Conservation (phyloP, 2,888 invertebrate genomes). For the Tetropium fuscum region DNA sequence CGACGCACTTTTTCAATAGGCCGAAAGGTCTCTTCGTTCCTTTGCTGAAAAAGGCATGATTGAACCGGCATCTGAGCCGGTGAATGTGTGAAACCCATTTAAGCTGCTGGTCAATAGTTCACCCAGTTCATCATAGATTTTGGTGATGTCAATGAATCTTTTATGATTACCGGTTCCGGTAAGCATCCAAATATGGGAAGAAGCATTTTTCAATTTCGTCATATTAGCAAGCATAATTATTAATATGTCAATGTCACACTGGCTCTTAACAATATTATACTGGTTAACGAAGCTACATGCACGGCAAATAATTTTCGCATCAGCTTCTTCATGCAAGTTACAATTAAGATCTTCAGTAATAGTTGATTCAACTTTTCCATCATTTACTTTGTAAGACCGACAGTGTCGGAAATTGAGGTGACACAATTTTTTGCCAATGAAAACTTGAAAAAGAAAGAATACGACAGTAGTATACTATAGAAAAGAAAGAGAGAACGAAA, state of each 20-base stretch:
- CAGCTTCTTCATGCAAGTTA: not conserved
- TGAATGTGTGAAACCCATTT: conserved; percentile 10
- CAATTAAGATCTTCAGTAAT: not conserved
- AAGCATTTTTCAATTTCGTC: not conserved
- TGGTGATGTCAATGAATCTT: conserved; percentile 13
- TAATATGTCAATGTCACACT: not conserved
- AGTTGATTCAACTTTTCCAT: not conserved
- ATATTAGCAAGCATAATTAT: conserved; percentile 3
- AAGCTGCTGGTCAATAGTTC: not conserved
- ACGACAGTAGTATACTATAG: no score
- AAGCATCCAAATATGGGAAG: conserved; percentile 9
- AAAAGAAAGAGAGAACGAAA: no score
- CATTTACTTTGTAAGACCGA: not conserved
- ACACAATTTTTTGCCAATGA: not conserved
- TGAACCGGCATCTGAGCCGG: no score
- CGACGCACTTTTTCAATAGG: no score
- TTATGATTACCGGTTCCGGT: conserved; percentile 8
- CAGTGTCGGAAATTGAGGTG: not conserved
- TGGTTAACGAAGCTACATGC: not conserved
- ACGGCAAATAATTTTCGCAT: not conserved
- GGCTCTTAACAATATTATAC: not conserved
- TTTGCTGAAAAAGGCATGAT: no score
- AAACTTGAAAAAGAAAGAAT: no score
- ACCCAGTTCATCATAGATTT: conserved; percentile 5
- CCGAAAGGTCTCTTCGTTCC: no score